phyloP scores from a whole-genome alignment of 2,797 vertebrate genomes.

The Gila robusta region DNA sequence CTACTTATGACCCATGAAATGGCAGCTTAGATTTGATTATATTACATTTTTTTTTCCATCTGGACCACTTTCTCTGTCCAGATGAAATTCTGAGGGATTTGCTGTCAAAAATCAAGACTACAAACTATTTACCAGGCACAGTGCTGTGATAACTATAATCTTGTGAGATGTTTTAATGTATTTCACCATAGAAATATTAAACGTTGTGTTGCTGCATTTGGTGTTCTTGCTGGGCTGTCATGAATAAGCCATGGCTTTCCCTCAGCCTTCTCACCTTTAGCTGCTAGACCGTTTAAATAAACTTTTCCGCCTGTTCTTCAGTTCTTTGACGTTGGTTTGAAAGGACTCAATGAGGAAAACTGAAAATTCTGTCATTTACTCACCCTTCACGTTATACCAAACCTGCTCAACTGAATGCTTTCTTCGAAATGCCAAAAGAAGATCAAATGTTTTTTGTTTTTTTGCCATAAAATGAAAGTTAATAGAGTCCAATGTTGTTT shows the following conservation, averaged over 20 bases:
- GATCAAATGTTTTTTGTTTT: neutral
- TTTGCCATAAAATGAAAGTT: neutral
- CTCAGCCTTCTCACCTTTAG: neutral
- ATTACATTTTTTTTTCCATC: neutral
- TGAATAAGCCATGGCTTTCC: neutral
- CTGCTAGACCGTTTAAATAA: neutral
- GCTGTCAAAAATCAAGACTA: neutral
- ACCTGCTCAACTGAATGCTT: neutral
- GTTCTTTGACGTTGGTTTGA: neutral
- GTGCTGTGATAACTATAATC: neutral
- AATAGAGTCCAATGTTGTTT: neutral
- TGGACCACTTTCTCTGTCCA: neutral
- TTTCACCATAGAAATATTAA: slow-evolving; percentile 8
- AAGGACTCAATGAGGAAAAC: neutral
- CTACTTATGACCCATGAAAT: neutral
- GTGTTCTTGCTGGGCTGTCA: neutral
- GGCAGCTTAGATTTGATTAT: neutral
- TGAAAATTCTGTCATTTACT: neutral
- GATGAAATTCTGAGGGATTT: neutral
- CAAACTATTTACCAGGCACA: neutral
- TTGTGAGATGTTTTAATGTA: neutral
- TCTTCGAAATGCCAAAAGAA: neutral
- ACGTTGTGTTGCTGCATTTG: slow-evolving; percentile 10
- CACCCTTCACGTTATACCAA: no score
- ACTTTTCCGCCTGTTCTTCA: neutral